Conservation (phyloP, 2,113 vertebrate species). For the Serinus canaria region DNA sequence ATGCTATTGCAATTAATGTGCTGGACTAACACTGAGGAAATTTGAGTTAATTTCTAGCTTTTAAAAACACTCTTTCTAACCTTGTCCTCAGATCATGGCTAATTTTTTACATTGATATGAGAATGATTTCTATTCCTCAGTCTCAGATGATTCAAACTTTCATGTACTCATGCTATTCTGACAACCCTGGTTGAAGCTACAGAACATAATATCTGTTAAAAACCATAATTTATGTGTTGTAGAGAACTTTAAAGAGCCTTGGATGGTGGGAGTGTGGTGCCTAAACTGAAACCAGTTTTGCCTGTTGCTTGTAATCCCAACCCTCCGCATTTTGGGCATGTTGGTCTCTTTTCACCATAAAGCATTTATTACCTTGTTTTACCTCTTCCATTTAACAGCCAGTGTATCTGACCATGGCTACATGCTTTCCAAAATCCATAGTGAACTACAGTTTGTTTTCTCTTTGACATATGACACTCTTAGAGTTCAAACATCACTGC, state of each 20-base stretch:
- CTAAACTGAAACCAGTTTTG: background rate
- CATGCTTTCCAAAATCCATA: background rate
- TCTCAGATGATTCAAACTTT: background rate
- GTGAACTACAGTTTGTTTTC: background rate
- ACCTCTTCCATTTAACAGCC: background rate
- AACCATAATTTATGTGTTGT: background rate
- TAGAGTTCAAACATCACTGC: background rate
- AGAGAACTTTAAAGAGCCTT: background rate
- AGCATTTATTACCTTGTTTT: background rate
- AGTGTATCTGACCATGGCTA: background rate
- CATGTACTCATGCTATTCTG: background rate
- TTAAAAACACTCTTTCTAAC: background rate
- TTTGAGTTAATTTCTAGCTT: background rate
- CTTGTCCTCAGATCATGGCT: background rate
- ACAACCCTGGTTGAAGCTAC: background rate
- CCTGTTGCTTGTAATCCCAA: background rate
- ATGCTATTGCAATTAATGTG: background rate
- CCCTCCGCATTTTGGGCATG: background rate
- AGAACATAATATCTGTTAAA: background rate
- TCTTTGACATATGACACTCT: background rate
- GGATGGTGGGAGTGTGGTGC: accelerated
- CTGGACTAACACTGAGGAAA: background rate
- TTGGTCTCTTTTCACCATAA: background rate
- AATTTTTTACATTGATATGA: background rate
- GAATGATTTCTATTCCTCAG: background rate